Evolutionary conservation across 2,888 invertebrate genomes (phyloP).

Genomic region (Ptilodon capucinus): DNA sequence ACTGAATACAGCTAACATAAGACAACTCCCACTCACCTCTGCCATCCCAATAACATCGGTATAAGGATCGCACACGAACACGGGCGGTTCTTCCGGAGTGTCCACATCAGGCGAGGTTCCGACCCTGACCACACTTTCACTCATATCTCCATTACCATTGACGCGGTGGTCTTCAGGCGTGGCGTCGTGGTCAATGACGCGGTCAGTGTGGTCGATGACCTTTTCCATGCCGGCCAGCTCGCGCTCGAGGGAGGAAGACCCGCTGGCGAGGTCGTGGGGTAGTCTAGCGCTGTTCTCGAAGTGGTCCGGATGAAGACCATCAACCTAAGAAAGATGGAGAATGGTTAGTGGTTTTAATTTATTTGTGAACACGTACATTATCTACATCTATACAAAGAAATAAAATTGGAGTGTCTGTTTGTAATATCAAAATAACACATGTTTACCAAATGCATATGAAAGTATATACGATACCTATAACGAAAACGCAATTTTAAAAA

Average conservation of each 20-base stretch:
- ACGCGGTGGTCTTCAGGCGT: slow-evolving; percentile 2
- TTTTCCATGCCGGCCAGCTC: slow-evolving; percentile 45
- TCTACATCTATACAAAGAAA: no score
- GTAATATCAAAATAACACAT: no score
- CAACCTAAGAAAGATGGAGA: slow-evolving; percentile 49
- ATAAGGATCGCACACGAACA: slow-evolving; percentile 62
- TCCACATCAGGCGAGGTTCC: slow-evolving; percentile 34
- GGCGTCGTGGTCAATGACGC: slow-evolving; percentile 17
- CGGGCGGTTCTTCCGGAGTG: slow-evolving; percentile 64
- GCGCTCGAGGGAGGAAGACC: slow-evolving; percentile 69
- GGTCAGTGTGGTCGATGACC: slow-evolving; percentile 23
- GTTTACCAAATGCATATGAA: no score
- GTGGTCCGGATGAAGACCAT: slow-evolving; percentile 64
- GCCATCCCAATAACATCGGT: slow-evolving; percentile 61
- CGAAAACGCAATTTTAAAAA: no score
- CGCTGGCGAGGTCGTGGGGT: slow-evolving; percentile 59
- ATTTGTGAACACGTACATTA: no score
- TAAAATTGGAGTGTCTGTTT: no score
- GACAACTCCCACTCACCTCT: slow-evolving; percentile 50
- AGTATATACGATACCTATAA: no score
- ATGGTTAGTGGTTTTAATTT: no score
- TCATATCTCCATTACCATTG: slow-evolving; percentile 11
- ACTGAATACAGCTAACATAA: not conserved
- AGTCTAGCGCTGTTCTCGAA: slow-evolving; percentile 48
- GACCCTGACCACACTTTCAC: slow-evolving; percentile 10